A percentile compares a stretch with the other conserved stretches of the same genome.
Evolutionary conservation across 2,888 invertebrate species (phyloP).

Genomic region (Pristionchus fissidentatus): DNA sequence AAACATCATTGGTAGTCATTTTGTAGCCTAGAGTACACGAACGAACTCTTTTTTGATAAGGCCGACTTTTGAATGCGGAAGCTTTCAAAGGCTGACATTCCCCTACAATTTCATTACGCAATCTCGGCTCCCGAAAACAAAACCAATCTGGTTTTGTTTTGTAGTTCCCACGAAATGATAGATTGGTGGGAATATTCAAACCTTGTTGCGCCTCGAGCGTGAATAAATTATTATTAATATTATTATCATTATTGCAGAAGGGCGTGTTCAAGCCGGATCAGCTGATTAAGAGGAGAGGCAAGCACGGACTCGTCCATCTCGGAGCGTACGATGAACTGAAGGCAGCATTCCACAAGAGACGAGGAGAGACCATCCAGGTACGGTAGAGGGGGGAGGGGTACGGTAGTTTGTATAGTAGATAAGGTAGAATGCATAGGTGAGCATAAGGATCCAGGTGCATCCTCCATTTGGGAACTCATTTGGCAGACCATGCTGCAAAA

Average conservation of each 20-base stretch:
- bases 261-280: slow-evolving; percentile 99
- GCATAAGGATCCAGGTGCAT: neutral
- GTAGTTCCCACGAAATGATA: neutral
- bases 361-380: slow-evolving; percentile 53
- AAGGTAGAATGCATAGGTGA: too few species aligned
- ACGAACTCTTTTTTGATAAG: too few species aligned
- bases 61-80: too few species aligned
- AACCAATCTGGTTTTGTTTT: too few species aligned
- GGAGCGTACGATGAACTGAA: slow-evolving; percentile 88
- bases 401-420: neutral
- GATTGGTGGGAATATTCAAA: neutral
- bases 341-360: slow-evolving; percentile 88
- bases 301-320: slow-evolving; percentile 94
- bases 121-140: too few species aligned
- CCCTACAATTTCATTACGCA: too few species aligned
- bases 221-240: neutral
- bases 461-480: neutral
- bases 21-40: too few species aligned
- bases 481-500: too few species aligned
- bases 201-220: neutral
- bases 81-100: too few species aligned
- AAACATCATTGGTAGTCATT: too few species aligned
- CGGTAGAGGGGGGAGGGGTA: neutral
- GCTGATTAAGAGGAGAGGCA: slow-evolving; percentile 96
- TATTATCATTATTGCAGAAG: slow-evolving; percentile 80